Evolutionary conservation across 2,888 invertebrate genomes (phyloP), one percentile per base, ranked within the genome.

Genomic region (Pyrrhosoma nymphula): DNA sequence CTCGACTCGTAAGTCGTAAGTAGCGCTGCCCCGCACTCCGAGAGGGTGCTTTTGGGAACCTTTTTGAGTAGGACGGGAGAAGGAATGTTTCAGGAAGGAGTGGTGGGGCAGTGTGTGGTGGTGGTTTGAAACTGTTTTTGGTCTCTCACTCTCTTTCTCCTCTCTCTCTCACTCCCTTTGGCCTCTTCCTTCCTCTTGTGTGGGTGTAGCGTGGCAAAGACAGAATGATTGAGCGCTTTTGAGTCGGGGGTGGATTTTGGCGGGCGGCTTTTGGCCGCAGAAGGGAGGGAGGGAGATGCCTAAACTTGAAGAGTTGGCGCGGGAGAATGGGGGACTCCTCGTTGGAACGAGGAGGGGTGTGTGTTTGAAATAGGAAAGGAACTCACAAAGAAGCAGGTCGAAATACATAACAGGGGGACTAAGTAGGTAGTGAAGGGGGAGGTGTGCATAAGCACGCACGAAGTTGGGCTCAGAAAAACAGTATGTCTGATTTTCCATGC

Each of bases 191-290:
- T 82, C 82, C 82, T 82, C n/a, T 18, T 82, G 60, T 60, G 30
- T 39, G 91, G 39, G 26, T 39, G 63, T 63, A 63, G 91, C 93
- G 39, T 69, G 93, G 69, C 47, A 63, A 75, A 93, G 93, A 93
- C 93, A 93, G 93, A 93, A 93, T 93, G 93, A 93, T 93, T 93
- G 93, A 93, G 93, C 56, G 93, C 69, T 63, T 93, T 93, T 47
- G 93, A 55, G 93, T 35, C 35, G 39, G 55, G 93, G 93, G 69
- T 47, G 47, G 82, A 35, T 82, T 82, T 82, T 82, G 82, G 82
- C 82, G 82, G 30, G 82, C 16, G 14, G 30, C 35, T 18, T 82
- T 20, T 69, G 18, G 23, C 23, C 4, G 88, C 47, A 47, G 39
- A 47, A n/a, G 39, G 39, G 91, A 60, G 63, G 91, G 60, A 56